Base-by-base conservation (phyloP, 2,888 invertebrate genomes). In the Cheilosia urbana region DNA sequence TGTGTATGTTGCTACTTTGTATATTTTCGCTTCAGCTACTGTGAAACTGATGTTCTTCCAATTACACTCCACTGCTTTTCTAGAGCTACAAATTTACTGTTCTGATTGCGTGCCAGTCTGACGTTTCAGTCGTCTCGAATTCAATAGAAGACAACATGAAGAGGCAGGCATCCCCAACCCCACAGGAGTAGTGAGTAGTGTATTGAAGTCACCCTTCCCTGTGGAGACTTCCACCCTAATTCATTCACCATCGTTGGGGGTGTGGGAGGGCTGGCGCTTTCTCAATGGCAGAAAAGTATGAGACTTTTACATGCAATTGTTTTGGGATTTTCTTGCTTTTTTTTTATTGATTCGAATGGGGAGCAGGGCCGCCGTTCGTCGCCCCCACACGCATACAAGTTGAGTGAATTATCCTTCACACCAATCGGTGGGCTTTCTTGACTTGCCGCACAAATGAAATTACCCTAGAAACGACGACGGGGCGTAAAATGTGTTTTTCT, bases 371-470 rank as follows among this genome's bases (percentile, higher is more conserved):
- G 51, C 57, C 49, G 34, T 37, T 51, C 45, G 21, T 62, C 51
- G 60, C 19, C 65, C 69, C 58, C 53, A 21, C 63, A 34, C 34
- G 21, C 21, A 21, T 21, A 49, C 34, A 62, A 58, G 65, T 45
- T 76, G 75, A 80, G 66, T 76, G 75, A 79, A 80, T 80, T 76
- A 80, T 84, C 84, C 80, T 84, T 84, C 79, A 76, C 75, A 75
- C 53, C 75, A 84, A 73, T 80, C 37, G 34, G 57, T 58, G 27
- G 49, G 40, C 34, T 34, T 40, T 42, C 30, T 24, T 63, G 27
- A n/a, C 49, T 27, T 24, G 55, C 13, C 37, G 55, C 63, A 51
- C 11, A 76, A 76, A 79, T 84, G 71, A 45, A 84, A 80, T 84
- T 84, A 80, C 69, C 84, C 79, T 53, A 80, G 80, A 84, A 84